A percentile compares a stretch with the other conserved stretches of the same genome.
phyloP scores from a whole-genome alignment of 2,113 vertebrate species.

The Cynoglossus semilaevis region DNA sequence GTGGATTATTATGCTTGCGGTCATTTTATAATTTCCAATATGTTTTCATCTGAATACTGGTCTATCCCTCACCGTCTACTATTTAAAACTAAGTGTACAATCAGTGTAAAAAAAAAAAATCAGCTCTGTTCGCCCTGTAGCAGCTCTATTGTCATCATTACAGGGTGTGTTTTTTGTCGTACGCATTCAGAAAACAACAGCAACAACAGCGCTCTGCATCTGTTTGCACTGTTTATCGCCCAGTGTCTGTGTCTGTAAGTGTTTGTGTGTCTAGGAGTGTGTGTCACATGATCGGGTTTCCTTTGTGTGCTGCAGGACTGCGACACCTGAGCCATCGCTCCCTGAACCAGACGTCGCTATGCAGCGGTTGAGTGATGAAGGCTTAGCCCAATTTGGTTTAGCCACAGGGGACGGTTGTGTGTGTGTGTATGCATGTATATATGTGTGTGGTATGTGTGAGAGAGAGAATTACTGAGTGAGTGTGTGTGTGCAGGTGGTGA shows the following conservation, averaged over 20 bases:
- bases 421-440: conserved; percentile 1
- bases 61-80: too few species aligned
- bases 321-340: conserved; percentile 41
- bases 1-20: too few species aligned
- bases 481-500: too few species aligned
- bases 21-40: too few species aligned
- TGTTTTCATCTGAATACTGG: too few species aligned
- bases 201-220: neutral
- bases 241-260: neutral
- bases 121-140: neutral
- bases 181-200: neutral
- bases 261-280: conserved; percentile 17
- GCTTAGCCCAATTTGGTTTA: conserved; percentile 48
- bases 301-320: conserved; percentile 21
- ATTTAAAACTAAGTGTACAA: too few species aligned
- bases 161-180: neutral
- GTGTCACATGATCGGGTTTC: conserved; percentile 42
- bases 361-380: conserved; percentile 27
- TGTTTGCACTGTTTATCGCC: conserved; percentile 18
- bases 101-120: too few species aligned
- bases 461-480: too few species aligned
- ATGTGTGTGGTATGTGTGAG: neutral
- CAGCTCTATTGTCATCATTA: neutral
- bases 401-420: conserved; percentile 27
- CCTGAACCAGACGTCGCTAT: conserved; percentile 14